Base-by-base conservation (phyloP, 2,113 vertebrate species). In the Gavialis gangeticus region DNA sequence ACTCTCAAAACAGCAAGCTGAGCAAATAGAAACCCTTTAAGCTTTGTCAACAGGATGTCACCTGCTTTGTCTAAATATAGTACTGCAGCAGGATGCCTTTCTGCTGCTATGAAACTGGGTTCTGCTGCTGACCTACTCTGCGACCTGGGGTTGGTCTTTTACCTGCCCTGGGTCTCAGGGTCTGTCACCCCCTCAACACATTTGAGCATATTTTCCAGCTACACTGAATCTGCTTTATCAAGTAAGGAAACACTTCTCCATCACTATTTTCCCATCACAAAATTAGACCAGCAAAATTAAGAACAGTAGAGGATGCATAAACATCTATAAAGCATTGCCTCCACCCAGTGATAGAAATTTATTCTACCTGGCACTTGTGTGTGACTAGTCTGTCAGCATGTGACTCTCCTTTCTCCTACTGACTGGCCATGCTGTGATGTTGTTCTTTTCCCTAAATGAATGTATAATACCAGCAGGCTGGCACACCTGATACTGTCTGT, bases 191-290 rank as follows among this genome's bases (percentile, higher is more conserved):
- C 95, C 91, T 85, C 88, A 93, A 88, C 28, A 88, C 85, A 88
- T 87, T 92, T 81, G 86, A 82, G 63, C 93, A 95, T 96, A 96
- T 96, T 96, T 95, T 46, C 85, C 89, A 88, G 95, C 88, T 88
- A 92, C 92, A 95, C 93, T 91, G 80, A 90, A 82, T 88, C 76
- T 46, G 25, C 91, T 94, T 67, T 88, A 54, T 81, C 91, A 93
- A 88, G 94, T 80, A 90, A 71, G 54, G 25, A 91, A 88, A 63
- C 24, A 78, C 66, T 82, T 90, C 59, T 96, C 54, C 73, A 87
- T 92, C 92, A 73, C 28, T 62, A 85, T 93, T 96, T 93, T 96
- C 58, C 93, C 90, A 83, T 91, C 30, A 62, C 59, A 90, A 87
- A 93, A 87, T 79, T 89, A 81, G 88, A 94, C 88, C 92, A 92